A percentile compares a stretch with the other conserved stretches of the same genome.
These are phyloP conservation scores for Phalacrocorax brasilianus DNA, from an alignment of 2,113 vertebrate species.

Conservation along the genomic window DNA sequence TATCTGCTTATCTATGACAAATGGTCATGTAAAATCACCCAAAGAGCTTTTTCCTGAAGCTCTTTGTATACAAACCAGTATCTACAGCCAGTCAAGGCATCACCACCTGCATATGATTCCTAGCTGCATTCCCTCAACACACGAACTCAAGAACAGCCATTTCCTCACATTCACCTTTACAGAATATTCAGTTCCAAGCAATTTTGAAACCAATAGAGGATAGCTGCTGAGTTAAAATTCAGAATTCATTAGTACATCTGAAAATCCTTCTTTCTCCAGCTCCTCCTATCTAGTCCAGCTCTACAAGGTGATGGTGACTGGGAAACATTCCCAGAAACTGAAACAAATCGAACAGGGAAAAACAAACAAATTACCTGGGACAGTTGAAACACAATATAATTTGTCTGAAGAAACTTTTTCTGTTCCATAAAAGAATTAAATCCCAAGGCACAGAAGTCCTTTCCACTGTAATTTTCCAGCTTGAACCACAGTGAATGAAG, in stretches of 20 bases:
- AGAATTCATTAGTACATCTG: background rate
- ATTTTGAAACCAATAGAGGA: background rate
- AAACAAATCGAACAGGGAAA: background rate
- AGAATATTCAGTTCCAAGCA: background rate
- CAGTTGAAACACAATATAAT: background rate
- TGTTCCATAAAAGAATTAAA: background rate
- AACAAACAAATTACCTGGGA: slow-evolving; percentile 9
- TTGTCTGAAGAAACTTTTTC: background rate
- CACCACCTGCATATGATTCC: background rate
- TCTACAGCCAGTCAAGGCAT: background rate
- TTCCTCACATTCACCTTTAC: background rate
- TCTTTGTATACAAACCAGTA: background rate
- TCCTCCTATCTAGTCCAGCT: background rate
- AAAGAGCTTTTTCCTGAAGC: background rate
- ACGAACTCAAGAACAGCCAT: background rate
- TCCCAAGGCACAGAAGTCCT: background rate
- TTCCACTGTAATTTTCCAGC: slow-evolving; percentile 3
- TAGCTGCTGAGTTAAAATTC: background rate
- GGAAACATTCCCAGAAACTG: background rate
- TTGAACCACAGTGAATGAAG: background rate
- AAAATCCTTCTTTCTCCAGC: background rate
- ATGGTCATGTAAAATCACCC: background rate
- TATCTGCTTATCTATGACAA: background rate
- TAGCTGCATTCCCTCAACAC: background rate
- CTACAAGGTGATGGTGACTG: background rate